Base-by-base conservation (phyloP, 2,888 invertebrate genomes). In the Keiferia lycopersicella region DNA sequence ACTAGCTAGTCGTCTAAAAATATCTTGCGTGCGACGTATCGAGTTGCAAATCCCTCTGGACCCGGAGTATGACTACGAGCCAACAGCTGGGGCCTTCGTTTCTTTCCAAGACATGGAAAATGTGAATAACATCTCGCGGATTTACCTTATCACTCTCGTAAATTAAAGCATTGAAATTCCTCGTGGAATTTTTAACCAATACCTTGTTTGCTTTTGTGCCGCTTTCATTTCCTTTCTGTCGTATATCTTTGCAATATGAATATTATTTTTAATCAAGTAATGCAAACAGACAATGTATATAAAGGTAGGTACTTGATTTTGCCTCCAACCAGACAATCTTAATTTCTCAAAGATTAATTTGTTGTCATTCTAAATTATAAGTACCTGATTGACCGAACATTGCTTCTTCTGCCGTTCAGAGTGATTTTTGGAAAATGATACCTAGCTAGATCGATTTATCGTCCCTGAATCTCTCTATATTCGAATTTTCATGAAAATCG, bases 1-100 rank as follows among this genome's bases (percentile, higher is more conserved):
- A 57, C 53, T 56, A 48, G 48, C 53, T 56, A 48, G 48, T 38
- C 22, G 45, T 51, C 59, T 62, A 62, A 65, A 62, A 65, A 65
- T 65, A 65, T 60, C 14, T 48, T 56, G 65, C 60, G 53, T 56
- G 63, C 38, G 39, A 45, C 45, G 60, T 60, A 63, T 65, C 61
- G 39, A 30, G 61, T 63, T 50, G 57, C 61, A 41, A 65, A 8
- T 63, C 63, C 65, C 65, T 20, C 26, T 26, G 50, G 63, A 61
- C 65, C 50, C 16, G 51, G 34, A 53, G 34, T 18, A 20, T n/a
- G 51, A 14, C 26, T 26, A 11, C 60, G 14, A 30, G 22, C 39
- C 41, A 58, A n/a, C 11, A 8, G 53, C 18, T 30, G n/a, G 34
- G 16, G 14, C n/a, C 16, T n/a, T 41, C 16, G 16, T 39, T 59